Evolutionary conservation across 2,888 invertebrate species (phyloP), one percentile per base, ranked within the genome.

Genomic region (Malthinus flaveolus): DNA sequence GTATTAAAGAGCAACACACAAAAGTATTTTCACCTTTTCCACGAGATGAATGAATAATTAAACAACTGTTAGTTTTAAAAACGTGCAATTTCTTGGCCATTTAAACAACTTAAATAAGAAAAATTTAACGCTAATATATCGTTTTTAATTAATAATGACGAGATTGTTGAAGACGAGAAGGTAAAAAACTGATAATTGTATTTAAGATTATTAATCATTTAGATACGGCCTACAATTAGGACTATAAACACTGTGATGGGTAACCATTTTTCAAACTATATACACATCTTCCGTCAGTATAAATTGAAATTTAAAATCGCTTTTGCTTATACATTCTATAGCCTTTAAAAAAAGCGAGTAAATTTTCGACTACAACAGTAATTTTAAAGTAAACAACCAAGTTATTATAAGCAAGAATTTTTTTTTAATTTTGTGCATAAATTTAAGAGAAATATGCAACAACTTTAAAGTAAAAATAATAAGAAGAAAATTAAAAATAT

Each of bases 241-340:
- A 34, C 15, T 47, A 53, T 39, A 46, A 53, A 35, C 46, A 53
- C 37, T 53, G 46, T 47, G 53, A 53, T 47, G 53, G 53, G 31
- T 32, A 15, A 10, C 39, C 47, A 47, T 53, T 53, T 53, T 53
- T 47, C 47, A 53, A 47, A 33, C 47, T 12, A n/a, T 32, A 36
- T 42, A 13, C 31, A 35, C 34, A 44, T 49, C 11, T 32, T 7
- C n/a, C 45, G 51, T 31, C 51, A 32, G 32, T 13, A 36, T 32
- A 53, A 53, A 53, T 53, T 47, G 53, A 53, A 53, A 53, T 53
- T 53, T 53, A 52, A 45, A 46, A 54, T 39, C 39, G 12, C 15
- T 39, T 15, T 39, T 39, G 39, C 39, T 39, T 15, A 23, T 23
- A n/a, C n/a, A 5, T 23, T 23, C 23, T 23, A 3, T 23, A 23